Base-by-base conservation (phyloP, 92 coral and sea anemone species). In the Bergia sp. region DNA sequence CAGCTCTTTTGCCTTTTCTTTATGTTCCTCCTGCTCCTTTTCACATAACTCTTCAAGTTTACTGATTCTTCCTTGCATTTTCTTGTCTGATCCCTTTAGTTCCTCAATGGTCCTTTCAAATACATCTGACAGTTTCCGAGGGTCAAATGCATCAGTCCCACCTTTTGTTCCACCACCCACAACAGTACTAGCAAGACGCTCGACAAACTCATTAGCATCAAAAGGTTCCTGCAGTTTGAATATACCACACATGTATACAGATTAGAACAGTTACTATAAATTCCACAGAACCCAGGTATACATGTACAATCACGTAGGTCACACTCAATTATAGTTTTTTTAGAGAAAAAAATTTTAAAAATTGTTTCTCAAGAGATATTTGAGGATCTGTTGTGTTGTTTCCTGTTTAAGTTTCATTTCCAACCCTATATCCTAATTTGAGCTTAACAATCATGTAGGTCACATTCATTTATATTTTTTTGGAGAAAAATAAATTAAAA, bases 131-230 rank as follows among this genome's bases (percentile, higher is more conserved):
- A 96, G 88, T 65, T 94, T 95, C 82, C 90, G 92, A 29, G 99
- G 98, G 64, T 96, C 94, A 91, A 96, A 95, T 4, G 98, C 90
- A 11, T 92, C 95, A 5, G 89, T 89, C 47, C 97, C 97, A 2
- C 99, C 99, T 69, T 94, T 96, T 74, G 95, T 95, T 0, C 99
- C 99, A 1, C 99, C 99, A 71, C 99, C 99, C 38, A 78, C 99
- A n/a, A 95, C 96, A 18, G 99, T 95, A 71, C 98, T 96, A 9
- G 98, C 99, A 90, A 96, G 92, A 7, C 99, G 98, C 61, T 96
- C 99, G 41, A 96, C 98, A 89, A 92, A 96, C 65, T 95, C 98
- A 92, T 90, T 77, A 53, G 96, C 95, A 83, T 93, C 98, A 95
- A 96, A 96, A 45, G 96, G 96, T 79, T 96, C 99, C 99, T 95